Evolutionary conservation across 1,140 invertebrate genomes (phyloP), one percentile per base, ranked within the genome.

Genomic region (Psilanteris sp.): DNA sequence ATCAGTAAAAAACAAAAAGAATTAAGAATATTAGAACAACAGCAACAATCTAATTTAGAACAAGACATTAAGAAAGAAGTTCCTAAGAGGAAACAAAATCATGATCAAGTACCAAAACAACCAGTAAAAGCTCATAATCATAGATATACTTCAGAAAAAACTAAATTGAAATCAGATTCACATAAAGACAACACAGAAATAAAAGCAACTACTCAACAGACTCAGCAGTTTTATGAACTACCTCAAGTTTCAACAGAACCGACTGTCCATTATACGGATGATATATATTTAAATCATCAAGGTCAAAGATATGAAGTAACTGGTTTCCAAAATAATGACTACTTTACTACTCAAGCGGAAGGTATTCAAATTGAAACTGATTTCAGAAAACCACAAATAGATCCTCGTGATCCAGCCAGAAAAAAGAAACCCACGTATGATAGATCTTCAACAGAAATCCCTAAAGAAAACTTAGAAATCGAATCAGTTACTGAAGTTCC

Each of bases 1-100:
- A 43, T 87, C 13, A 77, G 59, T 10, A 85, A 81, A 13, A 71
- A 79, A 0, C 81, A 85, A 50, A 68, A 86, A 15, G 80, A 88
- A 50, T 32, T 83, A 8, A 68, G 73, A 34, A 15, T 70, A 14
- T 54, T 83, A 8, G 36, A 82, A 32, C 59, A 82, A 15, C 74
- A 77, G 9, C 76, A 85, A 13, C 81, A 83, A 11, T 68, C 80
- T 8, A 66, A 55, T 43, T 22, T 59, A 8, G 64, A 54, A n/a
- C 39, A 62, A 4, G 68, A 78, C 29, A 37, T 78, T 4, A 78
- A 74, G 16, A 78, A 78, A 24, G 52, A 78, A 37, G 7, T 46
- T 22, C 41, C 64, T 27, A 68, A 68, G 26, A 5, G 57, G 13
- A 62, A 62, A 29, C 62, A 73, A 13, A 50, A 55, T 22, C 14